These are phyloP conservation scores for Deroptyus accipitrinus DNA, from an alignment of 2,113 vertebrate species.

Conservation along the genomic window DNA sequence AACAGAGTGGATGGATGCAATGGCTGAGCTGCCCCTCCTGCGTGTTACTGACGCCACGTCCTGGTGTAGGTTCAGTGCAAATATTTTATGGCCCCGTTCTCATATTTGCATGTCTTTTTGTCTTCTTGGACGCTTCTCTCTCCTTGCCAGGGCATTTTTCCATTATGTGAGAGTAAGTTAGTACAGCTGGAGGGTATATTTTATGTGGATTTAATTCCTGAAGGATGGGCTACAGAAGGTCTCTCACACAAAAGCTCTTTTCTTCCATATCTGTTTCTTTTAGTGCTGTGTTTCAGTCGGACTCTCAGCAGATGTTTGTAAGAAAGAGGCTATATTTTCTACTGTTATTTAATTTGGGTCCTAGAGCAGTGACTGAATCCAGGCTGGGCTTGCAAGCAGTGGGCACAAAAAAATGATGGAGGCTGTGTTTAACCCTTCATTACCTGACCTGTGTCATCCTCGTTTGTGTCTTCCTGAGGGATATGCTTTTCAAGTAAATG, in stretches of 20 bases:
- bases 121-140: not conserved
- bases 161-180: not conserved
- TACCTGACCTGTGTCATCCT: not conserved
- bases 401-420: not conserved
- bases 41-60: fast-evolving
- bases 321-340: not conserved
- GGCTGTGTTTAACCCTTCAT: conserved; percentile 1
- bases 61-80: not conserved
- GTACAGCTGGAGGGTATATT: not conserved
- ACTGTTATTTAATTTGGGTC: conserved; percentile 30
- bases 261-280: not conserved
- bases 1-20: not conserved
- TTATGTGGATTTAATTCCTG: conserved; percentile 12
- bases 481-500: not conserved
- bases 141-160: not conserved
- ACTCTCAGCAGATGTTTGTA: conserved; percentile 28
- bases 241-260: not conserved
- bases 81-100: not conserved
- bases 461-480: not conserved
- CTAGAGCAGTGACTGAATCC: not conserved
- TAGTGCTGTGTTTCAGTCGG: not conserved
- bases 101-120: not conserved
- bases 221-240: not conserved
- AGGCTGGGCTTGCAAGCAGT: not conserved
- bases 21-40: not conserved